A percentile compares a stretch with the other conserved stretches of the same genome.
Evolutionary conservation across 2,797 vertebrate species (phyloP).

Genomic region (Coccyzus lansbergi): DNA sequence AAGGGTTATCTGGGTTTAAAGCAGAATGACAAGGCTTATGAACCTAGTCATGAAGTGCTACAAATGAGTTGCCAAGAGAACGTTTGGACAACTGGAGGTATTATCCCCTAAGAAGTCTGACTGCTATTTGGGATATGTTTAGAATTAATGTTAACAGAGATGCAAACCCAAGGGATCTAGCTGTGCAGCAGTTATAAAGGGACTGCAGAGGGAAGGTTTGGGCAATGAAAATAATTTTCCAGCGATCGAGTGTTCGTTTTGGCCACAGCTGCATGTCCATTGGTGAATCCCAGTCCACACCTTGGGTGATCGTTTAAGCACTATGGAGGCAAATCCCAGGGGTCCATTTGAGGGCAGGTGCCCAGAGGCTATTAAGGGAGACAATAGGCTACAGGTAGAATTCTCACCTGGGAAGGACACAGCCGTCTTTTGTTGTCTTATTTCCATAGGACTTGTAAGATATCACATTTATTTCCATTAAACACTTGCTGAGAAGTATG

Average conservation of each 20-base stretch:
- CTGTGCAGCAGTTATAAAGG: neutral
- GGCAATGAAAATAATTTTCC: neutral
- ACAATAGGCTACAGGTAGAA: neutral
- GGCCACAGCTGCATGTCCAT: neutral
- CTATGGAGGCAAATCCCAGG: neutral
- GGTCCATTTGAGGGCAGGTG: neutral
- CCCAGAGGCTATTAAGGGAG: neutral
- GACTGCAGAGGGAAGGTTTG: neutral
- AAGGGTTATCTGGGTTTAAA: neutral
- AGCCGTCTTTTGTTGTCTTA: neutral
- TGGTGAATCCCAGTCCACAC: neutral
- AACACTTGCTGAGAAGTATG: neutral
- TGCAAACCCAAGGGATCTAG: neutral
- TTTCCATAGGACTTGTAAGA: neutral
- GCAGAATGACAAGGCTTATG: neutral
- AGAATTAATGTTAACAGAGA: neutral
- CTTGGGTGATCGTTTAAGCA: neutral
- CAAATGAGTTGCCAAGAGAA: neutral
- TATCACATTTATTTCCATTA: constrained; percentile 1
- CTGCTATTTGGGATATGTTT: neutral
- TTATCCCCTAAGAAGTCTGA: neutral
- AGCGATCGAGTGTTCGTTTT: neutral
- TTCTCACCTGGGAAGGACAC: neutral
- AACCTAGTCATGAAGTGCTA: neutral
- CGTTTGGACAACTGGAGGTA: neutral